These are phyloP conservation scores for Thripadectes ignobilis DNA, from an alignment of 2,797 vertebrate species.

Conservation along the genomic window DNA sequence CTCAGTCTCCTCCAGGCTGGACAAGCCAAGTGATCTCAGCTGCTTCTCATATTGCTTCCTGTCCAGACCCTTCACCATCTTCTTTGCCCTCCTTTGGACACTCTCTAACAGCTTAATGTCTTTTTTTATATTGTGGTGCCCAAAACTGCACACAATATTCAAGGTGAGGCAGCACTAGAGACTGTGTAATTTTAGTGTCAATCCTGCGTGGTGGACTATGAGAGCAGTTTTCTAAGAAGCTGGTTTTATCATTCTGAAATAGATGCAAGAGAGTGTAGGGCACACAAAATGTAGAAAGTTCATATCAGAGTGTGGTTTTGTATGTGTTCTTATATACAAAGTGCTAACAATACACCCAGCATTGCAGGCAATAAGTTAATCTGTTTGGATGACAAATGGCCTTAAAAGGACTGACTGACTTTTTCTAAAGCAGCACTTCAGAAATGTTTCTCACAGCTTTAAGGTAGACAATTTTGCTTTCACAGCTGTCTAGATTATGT, in stretches of 20 bases:
- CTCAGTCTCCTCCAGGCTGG: neutral
- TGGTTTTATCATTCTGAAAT: neutral
- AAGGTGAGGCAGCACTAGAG: neutral
- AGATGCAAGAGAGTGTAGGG: neutral
- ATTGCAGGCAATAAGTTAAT: neutral
- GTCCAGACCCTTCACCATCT: neutral
- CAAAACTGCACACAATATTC: rapidly evolving
- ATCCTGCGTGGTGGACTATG: neutral
- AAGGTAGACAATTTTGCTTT: neutral
- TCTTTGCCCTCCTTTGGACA: neutral
- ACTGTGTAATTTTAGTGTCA: neutral
- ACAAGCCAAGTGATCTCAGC: neutral
- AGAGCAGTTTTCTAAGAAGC: neutral
- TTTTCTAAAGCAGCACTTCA: neutral
- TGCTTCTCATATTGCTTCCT: rapidly evolving
- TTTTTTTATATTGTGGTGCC: neutral
- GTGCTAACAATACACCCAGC: neutral
- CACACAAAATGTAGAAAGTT: neutral
- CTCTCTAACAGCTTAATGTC: neutral
- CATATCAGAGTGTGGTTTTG: neutral
- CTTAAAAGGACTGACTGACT: neutral
- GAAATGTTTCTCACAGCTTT: neutral
- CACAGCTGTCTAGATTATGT: neutral
- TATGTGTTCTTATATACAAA: neutral
- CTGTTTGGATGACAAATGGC: neutral